Percentiles rank a stretch among this genome's conserved stretches.
Evolutionary conservation across 2,888 invertebrate species (phyloP).

Genomic region (Pomacea canaliculata): DNA sequence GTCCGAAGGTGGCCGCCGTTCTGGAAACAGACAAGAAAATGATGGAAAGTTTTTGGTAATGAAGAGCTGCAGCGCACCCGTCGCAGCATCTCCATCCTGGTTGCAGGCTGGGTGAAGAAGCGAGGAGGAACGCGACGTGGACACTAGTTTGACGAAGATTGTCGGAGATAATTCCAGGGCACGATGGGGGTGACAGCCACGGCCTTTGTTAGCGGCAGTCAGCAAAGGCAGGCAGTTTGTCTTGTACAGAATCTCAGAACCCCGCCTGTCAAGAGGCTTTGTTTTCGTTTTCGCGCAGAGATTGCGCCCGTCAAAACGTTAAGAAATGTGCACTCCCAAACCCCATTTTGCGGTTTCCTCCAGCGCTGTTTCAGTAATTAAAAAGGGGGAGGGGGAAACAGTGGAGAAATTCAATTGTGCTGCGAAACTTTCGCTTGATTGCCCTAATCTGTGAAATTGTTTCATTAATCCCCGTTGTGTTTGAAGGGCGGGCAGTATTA

Average conservation of each 20-base stretch:
- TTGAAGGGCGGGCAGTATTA: too few relatives aligned
- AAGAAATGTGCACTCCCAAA: too few relatives aligned
- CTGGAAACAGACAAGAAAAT: slow-evolving; percentile 1
- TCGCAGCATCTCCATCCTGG: neutral
- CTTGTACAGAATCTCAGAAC: neutral
- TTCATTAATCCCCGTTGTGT: too few relatives aligned
- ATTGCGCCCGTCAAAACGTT: too few relatives aligned
- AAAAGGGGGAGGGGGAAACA: too few relatives aligned
- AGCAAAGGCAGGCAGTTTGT: neutral
- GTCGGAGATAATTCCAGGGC: neutral
- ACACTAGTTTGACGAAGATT: neutral
- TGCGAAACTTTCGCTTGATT: too few relatives aligned
- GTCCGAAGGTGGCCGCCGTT: slow-evolving; percentile 1
- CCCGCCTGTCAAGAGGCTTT: neutral
- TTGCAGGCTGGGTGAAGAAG: neutral
- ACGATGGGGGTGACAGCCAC: neutral
- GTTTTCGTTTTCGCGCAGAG: too few relatives aligned
- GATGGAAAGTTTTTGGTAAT: neutral
- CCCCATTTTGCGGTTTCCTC: too few relatives aligned
- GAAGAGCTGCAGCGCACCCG: neutral
- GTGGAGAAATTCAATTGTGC: too few relatives aligned
- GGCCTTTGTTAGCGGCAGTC: neutral
- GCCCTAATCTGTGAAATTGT: too few relatives aligned
- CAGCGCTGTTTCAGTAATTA: too few relatives aligned
- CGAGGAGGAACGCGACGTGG: neutral